phyloP scores from a whole-genome alignment of 2,888 invertebrate species.

The Bursaphelenchus okinawaensis region DNA sequence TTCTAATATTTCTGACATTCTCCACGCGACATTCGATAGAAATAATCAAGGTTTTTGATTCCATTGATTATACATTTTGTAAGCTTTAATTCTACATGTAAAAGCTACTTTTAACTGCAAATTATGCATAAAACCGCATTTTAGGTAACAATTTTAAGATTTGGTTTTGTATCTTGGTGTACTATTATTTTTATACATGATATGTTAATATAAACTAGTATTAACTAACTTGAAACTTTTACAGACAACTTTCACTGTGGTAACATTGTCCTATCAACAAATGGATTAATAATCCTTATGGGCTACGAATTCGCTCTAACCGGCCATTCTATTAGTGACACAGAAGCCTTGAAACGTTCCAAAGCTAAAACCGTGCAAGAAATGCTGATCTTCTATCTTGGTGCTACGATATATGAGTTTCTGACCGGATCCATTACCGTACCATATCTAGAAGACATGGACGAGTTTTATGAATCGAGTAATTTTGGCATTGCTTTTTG shows the following conservation, averaged over 20 bases:
- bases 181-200: background rate
- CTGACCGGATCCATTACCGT: conserved; percentile 25
- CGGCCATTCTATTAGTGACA: background rate
- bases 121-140: too few species aligned
- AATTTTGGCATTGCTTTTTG: too few species aligned
- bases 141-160: too few species aligned
- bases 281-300: conserved; percentile 16
- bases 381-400: conserved; percentile 27
- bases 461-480: background rate
- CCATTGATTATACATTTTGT: conserved; percentile 17
- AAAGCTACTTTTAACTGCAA: too few species aligned
- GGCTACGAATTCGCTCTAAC: conserved; percentile 21
- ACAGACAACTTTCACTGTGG: conserved; percentile 31
- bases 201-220: too few species aligned
- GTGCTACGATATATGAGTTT: conserved; percentile 25
- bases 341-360: background rate
- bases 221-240: too few species aligned
- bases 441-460: conserved; percentile 22
- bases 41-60: conserved; percentile 12
- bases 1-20: too few species aligned
- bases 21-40: conserved; percentile 28
- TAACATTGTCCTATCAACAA: conserved; percentile 20
- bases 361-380: conserved; percentile 22
- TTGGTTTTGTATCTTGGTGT: background rate
- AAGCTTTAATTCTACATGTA: too few species aligned